Percentiles rank a stretch among this genome's conserved stretches.
Conservation (phyloP, 2,888 invertebrate genomes). For the Chironomus tentans region DNA sequence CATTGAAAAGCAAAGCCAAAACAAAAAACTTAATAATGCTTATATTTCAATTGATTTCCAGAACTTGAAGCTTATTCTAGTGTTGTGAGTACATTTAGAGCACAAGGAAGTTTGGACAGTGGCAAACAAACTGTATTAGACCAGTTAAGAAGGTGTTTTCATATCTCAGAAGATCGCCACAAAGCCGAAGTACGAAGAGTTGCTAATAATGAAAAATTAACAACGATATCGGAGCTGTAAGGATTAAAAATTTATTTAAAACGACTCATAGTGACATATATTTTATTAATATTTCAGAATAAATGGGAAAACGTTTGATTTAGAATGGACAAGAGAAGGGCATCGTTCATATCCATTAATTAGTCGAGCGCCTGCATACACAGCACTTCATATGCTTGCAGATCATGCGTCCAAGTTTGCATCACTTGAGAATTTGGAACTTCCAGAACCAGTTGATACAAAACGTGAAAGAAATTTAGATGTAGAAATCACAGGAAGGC, state of each 20-base stretch:
- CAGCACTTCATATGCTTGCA: constrained; percentile 72
- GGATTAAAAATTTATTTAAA: constrained; percentile 34
- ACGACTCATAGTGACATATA: constrained; percentile 38
- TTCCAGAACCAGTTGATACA: constrained; percentile 45
- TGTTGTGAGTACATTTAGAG: constrained; percentile 81
- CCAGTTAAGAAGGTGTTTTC: constrained; percentile 70
- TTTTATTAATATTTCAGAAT: constrained; percentile 44
- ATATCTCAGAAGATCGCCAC: constrained; percentile 84
- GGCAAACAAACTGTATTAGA: constrained; percentile 76
- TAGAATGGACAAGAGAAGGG: constrained; percentile 81
- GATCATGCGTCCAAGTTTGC: constrained; percentile 64
- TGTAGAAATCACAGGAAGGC: constrained; percentile 26
- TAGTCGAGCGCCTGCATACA: constrained; percentile 75
- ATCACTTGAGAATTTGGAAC: constrained; percentile 53
- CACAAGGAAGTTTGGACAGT: constrained; percentile 78
- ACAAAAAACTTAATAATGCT: constrained; percentile 10
- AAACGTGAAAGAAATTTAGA: constrained; percentile 33
- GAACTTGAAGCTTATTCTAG: constrained; percentile 89
- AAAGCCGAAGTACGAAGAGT: constrained; percentile 86
- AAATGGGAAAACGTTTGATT: constrained; percentile 31
- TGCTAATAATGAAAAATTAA: constrained; percentile 81
- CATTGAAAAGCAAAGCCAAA: constrained; percentile 23
- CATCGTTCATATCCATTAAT: constrained; percentile 72
- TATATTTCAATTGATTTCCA: constrained; percentile 38
- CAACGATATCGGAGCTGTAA: constrained; percentile 85